Evolutionary conservation across 2,113 vertebrate genomes (phyloP).

Genomic region (Sarotherodon lohbergeri): DNA sequence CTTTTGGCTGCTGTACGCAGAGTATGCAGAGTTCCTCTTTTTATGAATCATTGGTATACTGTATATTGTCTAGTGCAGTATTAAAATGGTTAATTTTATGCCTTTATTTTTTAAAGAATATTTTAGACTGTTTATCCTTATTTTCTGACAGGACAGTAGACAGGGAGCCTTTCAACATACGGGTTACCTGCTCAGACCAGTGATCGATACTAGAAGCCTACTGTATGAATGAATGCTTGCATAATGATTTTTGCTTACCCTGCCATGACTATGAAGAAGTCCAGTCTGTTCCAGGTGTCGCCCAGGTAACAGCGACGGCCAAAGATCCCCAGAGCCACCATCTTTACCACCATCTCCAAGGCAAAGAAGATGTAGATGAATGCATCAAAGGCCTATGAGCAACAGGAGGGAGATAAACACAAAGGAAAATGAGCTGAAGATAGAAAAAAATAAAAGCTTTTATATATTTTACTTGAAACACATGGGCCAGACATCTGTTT

Average conservation of each 20-base stretch:
- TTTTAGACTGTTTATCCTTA: not conserved
- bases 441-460: not conserved
- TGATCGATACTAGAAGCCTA: not conserved
- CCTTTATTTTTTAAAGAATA: not conserved
- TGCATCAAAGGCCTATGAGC: constrained; percentile 87
- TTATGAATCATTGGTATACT: not conserved
- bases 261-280: constrained; percentile 98
- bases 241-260: constrained; percentile 74
- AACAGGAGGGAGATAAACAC: not conserved
- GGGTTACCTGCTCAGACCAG: not conserved
- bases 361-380: constrained; percentile 99
- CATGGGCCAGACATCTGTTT: not conserved
- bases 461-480: not conserved
- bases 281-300: constrained; percentile 97
- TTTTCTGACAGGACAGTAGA: not conserved
- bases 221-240: not conserved
- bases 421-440: not conserved
- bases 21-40: not conserved
- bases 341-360: constrained; percentile 98
- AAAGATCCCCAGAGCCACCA: constrained; percentile 95
- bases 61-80: not conserved
- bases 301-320: constrained; percentile 96
- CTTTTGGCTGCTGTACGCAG: not conserved
- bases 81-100: not conserved
- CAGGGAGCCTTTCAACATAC: not conserved